Evolutionary conservation across 37 sponge, comb jelly and placozoan species (phyloP).

Genomic region (Axinella damicornis): DNA sequence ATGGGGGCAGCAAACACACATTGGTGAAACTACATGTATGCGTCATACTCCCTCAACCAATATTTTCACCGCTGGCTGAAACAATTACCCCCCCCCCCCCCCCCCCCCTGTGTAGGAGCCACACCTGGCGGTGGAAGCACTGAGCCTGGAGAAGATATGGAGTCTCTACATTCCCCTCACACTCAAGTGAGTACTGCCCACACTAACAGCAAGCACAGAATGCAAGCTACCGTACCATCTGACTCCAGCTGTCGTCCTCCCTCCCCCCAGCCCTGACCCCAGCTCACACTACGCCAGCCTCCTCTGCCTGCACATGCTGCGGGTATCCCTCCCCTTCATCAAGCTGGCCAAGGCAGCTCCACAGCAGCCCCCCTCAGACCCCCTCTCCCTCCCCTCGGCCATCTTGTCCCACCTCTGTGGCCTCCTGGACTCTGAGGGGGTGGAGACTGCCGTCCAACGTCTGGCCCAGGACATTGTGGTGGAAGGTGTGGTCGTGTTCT

Average conservation of each 20-base stretch:
- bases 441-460: constrained; percentile 17
- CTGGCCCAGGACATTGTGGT: constrained; percentile 75
- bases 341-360: neutral
- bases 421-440: constrained; percentile 53
- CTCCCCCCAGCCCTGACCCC: neutral
- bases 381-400: constrained; percentile 38
- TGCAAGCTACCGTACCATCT: no score
- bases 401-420: constrained; percentile 75
- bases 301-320: constrained; percentile 57
- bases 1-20: no score
- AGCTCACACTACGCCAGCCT: constrained; percentile 11
- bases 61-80: no score
- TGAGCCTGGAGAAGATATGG: constrained; percentile 87
- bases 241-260: no score
- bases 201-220: no score
- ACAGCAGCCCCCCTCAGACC: neutral
- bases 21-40: no score
- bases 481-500: constrained; percentile 86
- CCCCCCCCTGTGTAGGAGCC: constrained; percentile 47
- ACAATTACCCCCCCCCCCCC: no score
- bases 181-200: constrained; percentile 27
- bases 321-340: constrained; percentile 62
- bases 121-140: constrained; percentile 65
- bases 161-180: constrained; percentile 69
- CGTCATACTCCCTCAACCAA: no score